phyloP scores from a whole-genome alignment of 2,113 vertebrate genomes.

The Tachuris rubrigastra region DNA sequence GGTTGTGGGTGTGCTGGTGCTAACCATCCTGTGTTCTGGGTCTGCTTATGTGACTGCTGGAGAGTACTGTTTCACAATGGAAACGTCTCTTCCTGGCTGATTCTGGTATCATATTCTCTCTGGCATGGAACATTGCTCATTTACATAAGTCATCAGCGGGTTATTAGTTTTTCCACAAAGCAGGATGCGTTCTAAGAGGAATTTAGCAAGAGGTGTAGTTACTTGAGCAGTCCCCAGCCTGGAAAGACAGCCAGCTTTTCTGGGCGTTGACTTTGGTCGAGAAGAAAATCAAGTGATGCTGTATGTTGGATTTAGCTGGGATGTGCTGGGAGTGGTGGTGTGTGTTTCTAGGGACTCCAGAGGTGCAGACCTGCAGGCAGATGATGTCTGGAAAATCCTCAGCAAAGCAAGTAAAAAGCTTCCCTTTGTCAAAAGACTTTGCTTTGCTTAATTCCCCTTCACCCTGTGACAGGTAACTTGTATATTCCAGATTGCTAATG shows the following conservation, averaged over 20 bases:
- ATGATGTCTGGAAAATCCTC: neutral
- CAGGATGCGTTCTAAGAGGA: neutral
- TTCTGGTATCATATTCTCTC: neutral
- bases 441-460: neutral
- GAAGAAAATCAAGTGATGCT: neutral
- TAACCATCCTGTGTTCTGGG: neutral
- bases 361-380: neutral
- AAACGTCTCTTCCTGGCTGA: neutral
- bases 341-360: neutral
- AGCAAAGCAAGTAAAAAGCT: neutral
- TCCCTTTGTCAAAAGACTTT: neutral
- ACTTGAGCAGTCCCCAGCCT: neutral
- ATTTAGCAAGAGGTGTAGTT: neutral
- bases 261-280: neutral
- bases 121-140: neutral
- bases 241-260: neutral
- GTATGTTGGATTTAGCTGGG: neutral
- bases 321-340: fast-evolving
- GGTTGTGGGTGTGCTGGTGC: neutral
- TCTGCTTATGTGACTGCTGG: neutral
- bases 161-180: neutral
- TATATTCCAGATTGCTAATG: neutral
- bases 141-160: neutral
- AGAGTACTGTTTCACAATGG: neutral
- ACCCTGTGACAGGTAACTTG: neutral